These are phyloP conservation scores for Pampus argenteus DNA, from an alignment of 2,797 vertebrate species.

Conservation along the genomic window DNA sequence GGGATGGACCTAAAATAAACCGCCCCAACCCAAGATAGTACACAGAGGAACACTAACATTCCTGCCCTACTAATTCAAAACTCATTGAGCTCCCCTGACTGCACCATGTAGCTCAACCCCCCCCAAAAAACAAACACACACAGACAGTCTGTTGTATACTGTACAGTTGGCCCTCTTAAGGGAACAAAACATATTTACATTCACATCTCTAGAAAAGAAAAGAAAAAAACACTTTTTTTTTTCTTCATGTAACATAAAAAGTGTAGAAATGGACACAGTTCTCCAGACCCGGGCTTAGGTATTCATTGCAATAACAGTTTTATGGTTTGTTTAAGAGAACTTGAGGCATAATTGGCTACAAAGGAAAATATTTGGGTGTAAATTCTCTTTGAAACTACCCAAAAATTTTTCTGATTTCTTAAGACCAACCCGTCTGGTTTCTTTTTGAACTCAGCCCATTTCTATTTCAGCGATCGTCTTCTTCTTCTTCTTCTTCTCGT, in stretches of 20 bases:
- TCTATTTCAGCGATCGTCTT: constrained; percentile 58
- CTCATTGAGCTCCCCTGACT: constrained; percentile 63
- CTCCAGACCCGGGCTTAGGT: constrained; percentile 43
- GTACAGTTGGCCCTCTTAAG: constrained; percentile 71
- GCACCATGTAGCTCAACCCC: constrained; percentile 42
- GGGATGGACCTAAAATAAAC: constrained; percentile 73
- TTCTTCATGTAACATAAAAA: constrained; percentile 58
- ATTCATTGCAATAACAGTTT: constrained; percentile 18
- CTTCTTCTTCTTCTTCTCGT: constrained; percentile 54
- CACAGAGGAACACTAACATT: constrained; percentile 75
- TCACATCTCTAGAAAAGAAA: constrained; percentile 78
- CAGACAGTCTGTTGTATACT: constrained; percentile 66
- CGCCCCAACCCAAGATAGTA: constrained; percentile 65
- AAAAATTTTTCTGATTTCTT: not conserved
- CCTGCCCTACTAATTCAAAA: constrained; percentile 71
- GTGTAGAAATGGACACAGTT: constrained; percentile 54
- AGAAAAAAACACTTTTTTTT: not conserved
- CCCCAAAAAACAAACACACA: constrained; percentile 58
- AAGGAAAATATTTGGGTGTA: constrained; percentile 13
- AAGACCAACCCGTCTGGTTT: not conserved
- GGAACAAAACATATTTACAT: constrained; percentile 80
- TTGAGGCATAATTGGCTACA: constrained; percentile 12
- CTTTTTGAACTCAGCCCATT: constrained; percentile 44
- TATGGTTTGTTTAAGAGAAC: constrained; percentile 7
- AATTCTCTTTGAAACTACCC: not conserved